Evolutionary conservation across 2,888 invertebrate species (phyloP).

Genomic region (Sarcophaga subvicina): DNA sequence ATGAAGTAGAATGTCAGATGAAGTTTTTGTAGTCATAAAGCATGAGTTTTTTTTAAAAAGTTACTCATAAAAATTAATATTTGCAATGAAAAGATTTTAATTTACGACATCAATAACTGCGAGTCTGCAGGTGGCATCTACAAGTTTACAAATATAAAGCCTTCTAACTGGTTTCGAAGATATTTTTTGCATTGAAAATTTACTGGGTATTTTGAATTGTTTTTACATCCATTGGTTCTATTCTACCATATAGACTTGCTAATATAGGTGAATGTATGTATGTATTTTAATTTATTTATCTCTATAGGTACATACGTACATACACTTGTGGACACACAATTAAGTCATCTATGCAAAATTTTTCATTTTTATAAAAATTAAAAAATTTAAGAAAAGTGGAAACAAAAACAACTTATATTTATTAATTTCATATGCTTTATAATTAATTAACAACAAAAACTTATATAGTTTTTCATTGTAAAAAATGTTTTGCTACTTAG

Average conservation of each 20-base stretch:
- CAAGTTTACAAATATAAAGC: conserved; percentile 11
- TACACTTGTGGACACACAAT: too few relatives aligned
- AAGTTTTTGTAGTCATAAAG: too few relatives aligned
- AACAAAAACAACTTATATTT: too few relatives aligned
- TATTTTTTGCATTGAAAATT: conserved; percentile 1
- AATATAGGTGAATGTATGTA: background rate
- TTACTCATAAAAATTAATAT: background rate
- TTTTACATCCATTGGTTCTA: background rate
- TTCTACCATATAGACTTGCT: too few relatives aligned
- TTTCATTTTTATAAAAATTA: too few relatives aligned
- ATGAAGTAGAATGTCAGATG: background rate
- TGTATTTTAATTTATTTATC: background rate
- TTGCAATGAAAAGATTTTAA: conserved; percentile 12
- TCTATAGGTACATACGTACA: conserved; percentile 7
- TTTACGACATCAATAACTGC: conserved; percentile 30
- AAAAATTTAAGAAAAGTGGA: too few relatives aligned
- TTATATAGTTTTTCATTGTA: too few relatives aligned
- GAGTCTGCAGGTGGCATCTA: conserved; percentile 52
- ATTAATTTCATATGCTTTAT: too few relatives aligned
- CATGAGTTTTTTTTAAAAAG: too few relatives aligned
- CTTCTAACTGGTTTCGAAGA: background rate
- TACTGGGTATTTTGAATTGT: background rate
- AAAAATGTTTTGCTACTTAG: too few relatives aligned
- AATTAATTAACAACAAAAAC: too few relatives aligned
- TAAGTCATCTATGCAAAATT: too few relatives aligned